These are phyloP conservation scores for Arctocebus calabarensis DNA, from an alignment of 2,797 vertebrate species.

Conservation along the genomic window DNA sequence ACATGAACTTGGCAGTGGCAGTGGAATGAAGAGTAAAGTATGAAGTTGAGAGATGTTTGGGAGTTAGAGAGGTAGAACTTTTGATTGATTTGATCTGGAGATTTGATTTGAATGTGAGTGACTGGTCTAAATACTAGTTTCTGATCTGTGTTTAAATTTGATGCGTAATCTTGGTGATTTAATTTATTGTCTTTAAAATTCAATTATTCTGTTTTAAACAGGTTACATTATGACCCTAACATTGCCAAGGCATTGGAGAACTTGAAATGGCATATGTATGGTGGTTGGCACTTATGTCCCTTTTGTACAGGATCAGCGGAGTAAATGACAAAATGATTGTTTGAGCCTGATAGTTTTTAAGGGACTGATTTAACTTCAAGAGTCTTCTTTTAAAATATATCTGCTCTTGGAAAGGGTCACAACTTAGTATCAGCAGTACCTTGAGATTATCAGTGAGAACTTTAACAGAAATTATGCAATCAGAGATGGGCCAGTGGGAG, in stretches of 20 bases:
- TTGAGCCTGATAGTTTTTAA: not conserved
- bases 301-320: not conserved
- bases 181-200: not conserved
- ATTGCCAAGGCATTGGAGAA: not conserved
- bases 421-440: not conserved
- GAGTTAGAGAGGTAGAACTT: not conserved
- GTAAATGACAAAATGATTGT: not conserved
- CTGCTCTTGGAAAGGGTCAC: not conserved
- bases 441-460: not conserved
- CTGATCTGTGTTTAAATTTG: conserved; percentile 41
- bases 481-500: not conserved
- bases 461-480: not conserved
- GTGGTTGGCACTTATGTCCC: not conserved
- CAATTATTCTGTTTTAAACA: not conserved
- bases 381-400: not conserved
- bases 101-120: not conserved
- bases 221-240: not conserved
- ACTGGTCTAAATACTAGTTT: not conserved
- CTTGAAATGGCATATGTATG: not conserved
- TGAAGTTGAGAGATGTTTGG: not conserved
- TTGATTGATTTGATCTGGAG: not conserved
- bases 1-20: not conserved
- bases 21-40: not conserved
- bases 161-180: not conserved
- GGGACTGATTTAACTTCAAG: not conserved